phyloP scores from a whole-genome alignment of 2,113 vertebrate genomes.

The Sisor rabdophorus region DNA sequence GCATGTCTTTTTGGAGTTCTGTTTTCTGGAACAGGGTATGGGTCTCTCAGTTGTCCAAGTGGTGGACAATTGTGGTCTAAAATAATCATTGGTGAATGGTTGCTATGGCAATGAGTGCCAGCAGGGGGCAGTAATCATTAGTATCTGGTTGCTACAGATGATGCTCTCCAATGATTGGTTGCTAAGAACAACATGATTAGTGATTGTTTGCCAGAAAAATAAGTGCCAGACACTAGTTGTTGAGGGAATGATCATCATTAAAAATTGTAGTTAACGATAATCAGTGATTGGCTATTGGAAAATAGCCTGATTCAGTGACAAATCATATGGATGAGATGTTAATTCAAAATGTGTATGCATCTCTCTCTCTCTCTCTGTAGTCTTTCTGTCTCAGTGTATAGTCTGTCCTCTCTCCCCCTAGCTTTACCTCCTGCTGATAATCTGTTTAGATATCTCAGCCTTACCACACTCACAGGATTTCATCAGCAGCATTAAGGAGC shows the following conservation, averaged over 20 bases:
- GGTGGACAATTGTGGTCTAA: no score
- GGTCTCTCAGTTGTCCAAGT: no score
- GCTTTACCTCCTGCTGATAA: neutral
- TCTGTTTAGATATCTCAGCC: conserved; percentile 17
- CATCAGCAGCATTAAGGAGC: neutral
- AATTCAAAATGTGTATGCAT: neutral
- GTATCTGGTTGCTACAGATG: neutral
- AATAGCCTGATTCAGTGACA: neutral
- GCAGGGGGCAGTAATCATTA: neutral
- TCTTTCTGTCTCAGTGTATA: neutral
- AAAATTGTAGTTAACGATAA: neutral
- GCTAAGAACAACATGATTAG: neutral
- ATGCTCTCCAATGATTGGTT: neutral
- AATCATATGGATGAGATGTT: neutral
- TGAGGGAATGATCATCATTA: neutral
- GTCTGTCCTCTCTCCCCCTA: neutral
- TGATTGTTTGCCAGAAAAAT: neutral
- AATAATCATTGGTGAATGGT: neutral
- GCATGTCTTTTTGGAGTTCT: no score
- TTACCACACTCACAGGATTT: conserved; percentile 10
- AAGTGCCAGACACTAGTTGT: neutral
- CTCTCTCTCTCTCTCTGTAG: neutral
- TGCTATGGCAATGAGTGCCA: no score
- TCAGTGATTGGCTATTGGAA: neutral
- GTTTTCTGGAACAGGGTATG: no score